These are phyloP conservation scores for Orthonyx spaldingii DNA, from an alignment of 2,113 vertebrate species.

Conservation along the genomic window DNA sequence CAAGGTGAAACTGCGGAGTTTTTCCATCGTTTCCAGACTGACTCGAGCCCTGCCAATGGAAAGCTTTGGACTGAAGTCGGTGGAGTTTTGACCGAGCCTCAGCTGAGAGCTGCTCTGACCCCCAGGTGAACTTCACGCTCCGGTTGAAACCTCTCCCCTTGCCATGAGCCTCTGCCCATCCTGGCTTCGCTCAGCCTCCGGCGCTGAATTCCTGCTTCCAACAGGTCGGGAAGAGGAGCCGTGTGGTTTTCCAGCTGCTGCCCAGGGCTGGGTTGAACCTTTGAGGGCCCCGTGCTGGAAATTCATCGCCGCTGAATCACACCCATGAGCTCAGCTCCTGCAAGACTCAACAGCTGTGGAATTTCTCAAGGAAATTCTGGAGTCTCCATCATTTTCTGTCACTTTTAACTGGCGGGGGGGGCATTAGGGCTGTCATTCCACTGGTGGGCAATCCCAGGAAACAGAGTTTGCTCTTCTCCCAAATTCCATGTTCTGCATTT, in stretches of 20 bases:
- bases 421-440: accelerated
- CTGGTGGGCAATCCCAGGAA: neutral
- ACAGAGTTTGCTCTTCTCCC: neutral
- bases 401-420: neutral
- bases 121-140: neutral
- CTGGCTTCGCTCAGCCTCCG: neutral
- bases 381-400: neutral
- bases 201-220: neutral
- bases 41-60: neutral
- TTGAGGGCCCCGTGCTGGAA: neutral
- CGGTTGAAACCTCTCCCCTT: neutral
- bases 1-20: neutral
- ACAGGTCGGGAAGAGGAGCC: neutral
- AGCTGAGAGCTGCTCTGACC: neutral
- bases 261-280: neutral
- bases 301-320: conserved; percentile 53
- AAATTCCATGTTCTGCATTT: accelerated
- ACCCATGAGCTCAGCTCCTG: conserved; percentile 38
- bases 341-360: neutral
- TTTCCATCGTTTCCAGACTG: neutral
- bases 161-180: neutral
- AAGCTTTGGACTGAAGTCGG: neutral
- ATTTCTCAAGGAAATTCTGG: neutral
- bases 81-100: neutral
- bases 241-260: neutral